Percentiles rank a stretch among this genome's conserved stretches.
These are phyloP conservation scores for Dioctria rufipes DNA, from an alignment of 2,888 invertebrate species.

Conservation along the genomic window DNA sequence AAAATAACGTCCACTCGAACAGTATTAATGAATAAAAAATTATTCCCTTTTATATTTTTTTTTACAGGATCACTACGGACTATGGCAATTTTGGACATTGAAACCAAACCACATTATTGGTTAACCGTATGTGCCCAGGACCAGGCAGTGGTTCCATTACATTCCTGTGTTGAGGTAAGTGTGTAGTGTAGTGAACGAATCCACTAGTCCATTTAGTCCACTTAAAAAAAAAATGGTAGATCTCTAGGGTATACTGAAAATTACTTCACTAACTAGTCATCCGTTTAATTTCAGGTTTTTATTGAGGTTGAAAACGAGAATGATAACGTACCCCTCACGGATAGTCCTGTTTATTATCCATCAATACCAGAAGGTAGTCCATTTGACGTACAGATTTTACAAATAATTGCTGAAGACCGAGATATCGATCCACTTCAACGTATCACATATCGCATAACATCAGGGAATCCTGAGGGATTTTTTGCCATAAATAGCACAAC, in stretches of 20 bases:
- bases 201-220: no score
- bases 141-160: conserved; percentile 88
- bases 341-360: conserved; percentile 88
- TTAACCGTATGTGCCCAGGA: conserved; percentile 94
- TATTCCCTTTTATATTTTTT: not conserved
- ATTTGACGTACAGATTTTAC: conserved; percentile 80
- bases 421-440: conserved; percentile 80
- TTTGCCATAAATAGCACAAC: conserved; percentile 88
- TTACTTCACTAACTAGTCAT: not conserved
- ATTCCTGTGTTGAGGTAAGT: conserved; percentile 85
- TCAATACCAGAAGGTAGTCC: conserved; percentile 86
- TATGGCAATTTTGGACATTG: conserved; percentile 88
- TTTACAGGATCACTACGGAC: conserved; percentile 85
- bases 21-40: conserved; percentile 4
- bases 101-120: conserved; percentile 92
- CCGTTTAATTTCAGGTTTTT: conserved; percentile 76
- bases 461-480: conserved; percentile 93
- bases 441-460: conserved; percentile 86
- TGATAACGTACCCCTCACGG: conserved; percentile 94
- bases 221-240: not conserved
- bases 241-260: not conserved
- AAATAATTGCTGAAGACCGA: conserved; percentile 84
- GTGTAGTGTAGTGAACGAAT: no score
- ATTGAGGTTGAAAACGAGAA: conserved; percentile 92
- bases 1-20: not conserved